Evolutionary conservation across 2,797 vertebrate genomes (phyloP), one percentile per base, ranked within the genome.

Genomic region (Betta splendens): DNA sequence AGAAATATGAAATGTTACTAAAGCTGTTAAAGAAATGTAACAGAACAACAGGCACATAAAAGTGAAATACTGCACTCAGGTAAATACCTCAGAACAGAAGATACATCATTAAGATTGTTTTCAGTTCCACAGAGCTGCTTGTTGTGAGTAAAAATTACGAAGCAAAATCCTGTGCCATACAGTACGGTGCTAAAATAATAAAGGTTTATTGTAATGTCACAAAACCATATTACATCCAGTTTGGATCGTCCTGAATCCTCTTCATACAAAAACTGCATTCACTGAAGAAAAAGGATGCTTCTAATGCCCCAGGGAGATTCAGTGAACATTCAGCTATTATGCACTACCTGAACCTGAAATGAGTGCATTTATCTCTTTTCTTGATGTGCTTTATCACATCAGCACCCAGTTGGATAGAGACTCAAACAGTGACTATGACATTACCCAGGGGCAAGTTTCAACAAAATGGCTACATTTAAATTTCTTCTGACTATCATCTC

Each of bases 341-440:
- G 51, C 22, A 38, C 7, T 12, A 18, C 2, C n/a, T n/a, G n/a
- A 40, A 36, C 26, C 42, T 44, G 38, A 44, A 64, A 62, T 37
- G 37, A 75, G 31, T 42, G 44, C 26, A 15, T 31, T 68, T 39
- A 50, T 62, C 46, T 44, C 22, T 47, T 35, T 29, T 7, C 63
- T 58, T 20, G 8, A 61, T 70, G 70, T 64, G 45, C 48, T 69
- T 46, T 43, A 60, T 58, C 50, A 61, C 17, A 13, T 73, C 62
- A 67, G 55, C 61, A 45, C 43, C 42, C 38, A n/a, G 35, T 53
- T 64, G 15, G 4, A 59, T 1, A 31, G 17, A 66, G 54, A 73
- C 22, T 43, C 46, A 65, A 76, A 82, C 48, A 64, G 64, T 63
- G 62, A 69, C 50, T 69, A 25, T 7, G 38, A 80, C 61, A 77